These are phyloP conservation scores for Adelognathus sp. DNA, from an alignment of 2,888 invertebrate species.

Conservation along the genomic window DNA sequence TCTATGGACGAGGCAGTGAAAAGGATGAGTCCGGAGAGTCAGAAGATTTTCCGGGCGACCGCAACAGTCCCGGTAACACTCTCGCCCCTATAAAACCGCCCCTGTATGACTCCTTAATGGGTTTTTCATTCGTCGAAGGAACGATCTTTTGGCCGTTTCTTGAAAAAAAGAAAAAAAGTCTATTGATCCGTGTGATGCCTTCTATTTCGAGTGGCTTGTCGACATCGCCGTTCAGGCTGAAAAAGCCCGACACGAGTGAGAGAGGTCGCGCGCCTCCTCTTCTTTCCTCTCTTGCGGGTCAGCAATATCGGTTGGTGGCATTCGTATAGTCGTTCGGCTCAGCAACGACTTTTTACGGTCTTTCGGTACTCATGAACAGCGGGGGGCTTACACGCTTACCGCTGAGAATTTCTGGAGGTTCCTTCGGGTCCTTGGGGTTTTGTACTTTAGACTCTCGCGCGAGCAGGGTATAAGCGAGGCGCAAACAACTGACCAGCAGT, in stretches of 20 bases:
- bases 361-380: conserved; percentile 64
- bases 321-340: conserved; percentile 54
- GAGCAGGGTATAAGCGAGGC: conserved; percentile 15
- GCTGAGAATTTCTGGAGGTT: conserved; percentile 56
- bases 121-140: conserved; percentile 53
- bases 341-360: conserved; percentile 65
- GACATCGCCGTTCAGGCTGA: conserved; percentile 41
- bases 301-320: conserved; percentile 49
- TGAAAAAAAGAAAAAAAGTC: conserved; percentile 33
- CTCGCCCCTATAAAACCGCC: background rate
- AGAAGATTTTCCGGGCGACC: conserved; percentile 18
- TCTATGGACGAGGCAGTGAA: background rate
- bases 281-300: conserved; percentile 29
- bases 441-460: conserved; percentile 8
- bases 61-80: background rate
- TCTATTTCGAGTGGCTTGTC: conserved; percentile 41
- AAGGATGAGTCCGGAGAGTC: background rate
- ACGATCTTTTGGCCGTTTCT: conserved; percentile 47
- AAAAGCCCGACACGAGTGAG: too few species aligned
- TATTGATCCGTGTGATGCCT: conserved; percentile 32
- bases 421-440: conserved; percentile 8
- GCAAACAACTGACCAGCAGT: conserved; percentile 46
- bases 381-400: conserved; percentile 58
- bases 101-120: conserved; percentile 51
- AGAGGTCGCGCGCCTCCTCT: conserved; percentile 17